Evolutionary conservation across 2,797 vertebrate genomes (phyloP), one percentile per base, ranked within the genome.

Genomic region (Cossypha caffra): DNA sequence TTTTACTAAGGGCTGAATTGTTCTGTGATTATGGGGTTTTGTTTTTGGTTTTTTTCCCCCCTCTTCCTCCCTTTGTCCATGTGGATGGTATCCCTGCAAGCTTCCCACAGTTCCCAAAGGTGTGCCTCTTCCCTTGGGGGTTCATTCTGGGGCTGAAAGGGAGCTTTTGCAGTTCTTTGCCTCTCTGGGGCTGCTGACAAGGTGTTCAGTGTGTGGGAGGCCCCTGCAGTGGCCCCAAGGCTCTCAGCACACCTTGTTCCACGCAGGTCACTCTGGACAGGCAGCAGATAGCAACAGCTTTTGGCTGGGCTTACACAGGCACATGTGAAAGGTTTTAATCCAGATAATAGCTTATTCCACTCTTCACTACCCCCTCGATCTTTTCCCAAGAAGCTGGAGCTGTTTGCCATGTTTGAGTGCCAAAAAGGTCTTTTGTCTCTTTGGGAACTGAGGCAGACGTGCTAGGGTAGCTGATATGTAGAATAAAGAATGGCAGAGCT

Each of bases 381-480:
- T 94, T 95, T 80, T 92, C 66, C 33, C 75, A 79, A 94, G 94
- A 87, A 94, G 47, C 57, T 89, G 38, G 63, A 93, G 83, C 82
- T 96, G 80, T 94, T 96, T 96, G 91, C 92, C 40, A 9, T 96
- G 88, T 95, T 94, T 51, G 91, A 97, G 94, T 96, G 95, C 97
- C 93, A 96, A 4, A 95, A 90, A 91, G 95, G 77, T 90, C 97
- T 95, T 97, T 97, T 97, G 97, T 97, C 85, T 96, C 86, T 88
- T 93, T 95, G 93, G 97, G 93, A 95, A 95, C 93, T 79, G 92
- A 95, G 97, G 88, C 94, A 96, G 90, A 97, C 92, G 93, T 97
- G 97, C 95, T 89, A 16, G 91, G 96, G 90, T 97, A 97, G 96
- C 97, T 97, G 97, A 96, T 97, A 92, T 8, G 61, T 55, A 29